Evolutionary conservation across 2,888 invertebrate species (phyloP).

Genomic region (Ochropacha duplaris): DNA sequence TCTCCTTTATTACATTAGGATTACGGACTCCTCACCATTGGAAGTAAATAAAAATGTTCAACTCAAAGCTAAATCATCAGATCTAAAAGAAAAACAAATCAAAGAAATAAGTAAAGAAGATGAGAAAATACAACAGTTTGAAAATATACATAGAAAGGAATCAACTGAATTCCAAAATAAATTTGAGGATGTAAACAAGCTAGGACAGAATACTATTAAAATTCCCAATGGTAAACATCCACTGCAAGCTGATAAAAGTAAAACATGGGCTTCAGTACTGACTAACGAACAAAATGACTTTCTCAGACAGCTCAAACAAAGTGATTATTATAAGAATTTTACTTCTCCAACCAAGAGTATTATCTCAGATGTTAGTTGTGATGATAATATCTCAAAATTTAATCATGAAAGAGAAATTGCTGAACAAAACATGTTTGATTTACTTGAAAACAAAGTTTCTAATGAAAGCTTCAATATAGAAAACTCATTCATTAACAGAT

Average conservation of each 20-base stretch:
- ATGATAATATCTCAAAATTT: slow-evolving; percentile 52
- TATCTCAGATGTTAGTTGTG: slow-evolving; percentile 61
- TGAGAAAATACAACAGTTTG: neutral
- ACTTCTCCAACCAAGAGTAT: slow-evolving; percentile 67
- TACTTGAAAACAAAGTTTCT: slow-evolving; percentile 88
- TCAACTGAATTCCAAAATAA: neutral
- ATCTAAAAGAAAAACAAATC: slow-evolving; percentile 11
- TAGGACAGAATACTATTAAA: slow-evolving; percentile 26
- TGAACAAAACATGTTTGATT: slow-evolving; percentile 89
- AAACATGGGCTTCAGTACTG: slow-evolving; percentile 74
- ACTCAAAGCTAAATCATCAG: slow-evolving; percentile 17
- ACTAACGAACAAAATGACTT: slow-evolving; percentile 75
- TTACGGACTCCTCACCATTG: slow-evolving; percentile 27
- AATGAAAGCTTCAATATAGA: slow-evolving; percentile 88
- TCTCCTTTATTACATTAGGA: slow-evolving; percentile 2
- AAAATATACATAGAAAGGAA: neutral
- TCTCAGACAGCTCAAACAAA: slow-evolving; percentile 69
- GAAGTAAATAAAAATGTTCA: slow-evolving; percentile 20
- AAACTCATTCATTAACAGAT: slow-evolving; percentile 84
- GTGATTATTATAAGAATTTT: slow-evolving; percentile 75
- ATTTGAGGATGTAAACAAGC: slow-evolving; percentile 11
- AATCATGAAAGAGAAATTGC: slow-evolving; percentile 75
- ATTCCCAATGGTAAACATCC: slow-evolving; percentile 68
- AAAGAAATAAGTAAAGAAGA: neutral
- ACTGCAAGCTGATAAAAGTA: slow-evolving; percentile 60